These are phyloP conservation scores for Fundulus diaphanus DNA, from an alignment of 2,797 vertebrate genomes.

Conservation along the genomic window DNA sequence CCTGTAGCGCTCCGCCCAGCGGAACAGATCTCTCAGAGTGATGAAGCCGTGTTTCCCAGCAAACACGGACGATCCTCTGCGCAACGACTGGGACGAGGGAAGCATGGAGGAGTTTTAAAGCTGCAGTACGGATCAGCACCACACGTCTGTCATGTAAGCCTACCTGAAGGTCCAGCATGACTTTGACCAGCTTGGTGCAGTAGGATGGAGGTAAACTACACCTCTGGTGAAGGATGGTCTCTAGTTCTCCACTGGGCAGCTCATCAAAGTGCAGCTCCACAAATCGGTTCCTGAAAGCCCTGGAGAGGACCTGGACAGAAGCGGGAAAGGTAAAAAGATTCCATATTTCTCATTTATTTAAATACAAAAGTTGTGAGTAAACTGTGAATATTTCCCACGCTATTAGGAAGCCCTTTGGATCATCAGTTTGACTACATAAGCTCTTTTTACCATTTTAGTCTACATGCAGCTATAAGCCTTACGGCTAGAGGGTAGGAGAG, in stretches of 20 bases:
- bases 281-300: slow-evolving; percentile 97
- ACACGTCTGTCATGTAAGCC: neutral
- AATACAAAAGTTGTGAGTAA: no score
- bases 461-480: no score
- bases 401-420: no score
- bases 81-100: slow-evolving; percentile 83
- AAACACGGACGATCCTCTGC: slow-evolving; percentile 94
- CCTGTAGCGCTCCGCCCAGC: slow-evolving; percentile 95
- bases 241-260: slow-evolving; percentile 90
- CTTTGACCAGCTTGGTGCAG: slow-evolving; percentile 91
- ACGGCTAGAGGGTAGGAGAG: no score
- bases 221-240: slow-evolving; percentile 92
- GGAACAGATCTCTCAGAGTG: slow-evolving; percentile 94
- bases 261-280: slow-evolving; percentile 98
- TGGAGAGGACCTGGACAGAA: slow-evolving; percentile 87
- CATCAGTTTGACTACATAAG: no score
- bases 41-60: slow-evolving; percentile 98
- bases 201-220: slow-evolving; percentile 95
- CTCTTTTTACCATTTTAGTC: no score
- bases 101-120: neutral
- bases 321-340: neutral
- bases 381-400: no score
- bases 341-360: no score
- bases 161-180: slow-evolving; percentile 98
- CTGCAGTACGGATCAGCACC: neutral